These are phyloP conservation scores for Melanchra persicariae DNA, from an alignment of 2,888 invertebrate species.

Conservation along the genomic window DNA sequence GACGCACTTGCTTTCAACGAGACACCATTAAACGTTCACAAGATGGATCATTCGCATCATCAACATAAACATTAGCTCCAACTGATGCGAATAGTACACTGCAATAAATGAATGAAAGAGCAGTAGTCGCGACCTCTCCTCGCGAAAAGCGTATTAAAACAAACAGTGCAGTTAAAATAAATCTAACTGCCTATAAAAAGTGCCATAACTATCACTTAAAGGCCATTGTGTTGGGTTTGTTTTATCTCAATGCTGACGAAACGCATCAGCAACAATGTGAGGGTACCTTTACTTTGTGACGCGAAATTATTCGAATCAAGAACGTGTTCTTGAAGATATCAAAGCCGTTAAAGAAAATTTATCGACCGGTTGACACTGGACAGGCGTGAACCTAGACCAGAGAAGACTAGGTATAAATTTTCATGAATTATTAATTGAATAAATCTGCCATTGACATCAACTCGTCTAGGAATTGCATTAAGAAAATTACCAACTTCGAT, in stretches of 20 bases:
- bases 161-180: constrained; percentile 91
- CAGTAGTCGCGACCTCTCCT: constrained; percentile 85
- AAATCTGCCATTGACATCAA: constrained; percentile 50
- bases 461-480: constrained; percentile 28
- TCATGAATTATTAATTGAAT: constrained; percentile 73
- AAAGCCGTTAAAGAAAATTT: constrained; percentile 72
- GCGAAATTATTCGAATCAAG: constrained; percentile 70
- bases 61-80: constrained; percentile 69
- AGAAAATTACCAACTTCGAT: constrained; percentile 10
- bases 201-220: constrained; percentile 91
- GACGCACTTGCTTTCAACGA: constrained; percentile 42
- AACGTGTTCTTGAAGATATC: constrained; percentile 67
- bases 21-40: constrained; percentile 68
- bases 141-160: constrained; percentile 89
- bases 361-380: constrained; percentile 74
- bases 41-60: constrained; percentile 69
- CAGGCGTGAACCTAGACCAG: constrained; percentile 60
- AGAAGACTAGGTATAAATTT: constrained; percentile 61
- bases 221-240: constrained; percentile 85
- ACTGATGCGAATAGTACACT: constrained; percentile 71
- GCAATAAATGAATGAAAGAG: constrained; percentile 80
- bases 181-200: constrained; percentile 91
- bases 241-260: constrained; percentile 82
- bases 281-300: constrained; percentile 70
- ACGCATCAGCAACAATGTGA: constrained; percentile 80